Conservation (phyloP, 2,113 vertebrate genomes). For the Pluvialis apricaria region DNA sequence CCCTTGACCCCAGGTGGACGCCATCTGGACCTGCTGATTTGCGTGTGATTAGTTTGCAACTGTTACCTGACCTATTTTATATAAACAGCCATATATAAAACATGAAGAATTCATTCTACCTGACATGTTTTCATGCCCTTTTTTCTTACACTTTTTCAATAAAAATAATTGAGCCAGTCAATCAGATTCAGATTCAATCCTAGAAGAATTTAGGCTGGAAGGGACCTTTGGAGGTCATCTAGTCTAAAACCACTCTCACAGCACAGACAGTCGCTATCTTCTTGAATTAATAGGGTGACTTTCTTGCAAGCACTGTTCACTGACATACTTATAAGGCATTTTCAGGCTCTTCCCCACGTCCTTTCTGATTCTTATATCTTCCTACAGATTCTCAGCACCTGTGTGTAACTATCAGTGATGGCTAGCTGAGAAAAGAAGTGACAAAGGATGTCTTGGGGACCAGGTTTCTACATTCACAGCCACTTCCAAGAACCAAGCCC, state of each 20-base stretch:
- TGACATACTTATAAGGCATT: not conserved
- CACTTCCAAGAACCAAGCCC: not conserved
- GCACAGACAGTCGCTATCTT: not conserved
- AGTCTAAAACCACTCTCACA: not conserved
- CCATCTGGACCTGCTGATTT: slow-evolving; percentile 46
- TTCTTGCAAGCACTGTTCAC: not conserved
- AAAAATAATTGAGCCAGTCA: not conserved
- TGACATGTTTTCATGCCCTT: not conserved
- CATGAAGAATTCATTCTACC: not conserved
- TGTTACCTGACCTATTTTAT: slow-evolving; percentile 37
- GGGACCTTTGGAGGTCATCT: not conserved
- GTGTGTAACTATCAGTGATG: fast-evolving
- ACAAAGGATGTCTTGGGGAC: not conserved
- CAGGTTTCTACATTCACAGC: not conserved
- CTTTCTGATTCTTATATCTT: not conserved
- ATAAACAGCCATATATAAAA: not conserved
- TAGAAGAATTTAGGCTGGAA: not conserved
- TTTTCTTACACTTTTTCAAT: not conserved
- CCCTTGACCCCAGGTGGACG: not conserved
- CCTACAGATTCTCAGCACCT: not conserved
- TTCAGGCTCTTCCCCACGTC: not conserved
- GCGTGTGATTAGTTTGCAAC: not conserved
- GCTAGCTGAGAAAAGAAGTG: not conserved
- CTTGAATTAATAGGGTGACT: not conserved
- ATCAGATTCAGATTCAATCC: not conserved